phyloP scores from a whole-genome alignment of 2,888 invertebrate species.

The Chymomyza procnemis region DNA sequence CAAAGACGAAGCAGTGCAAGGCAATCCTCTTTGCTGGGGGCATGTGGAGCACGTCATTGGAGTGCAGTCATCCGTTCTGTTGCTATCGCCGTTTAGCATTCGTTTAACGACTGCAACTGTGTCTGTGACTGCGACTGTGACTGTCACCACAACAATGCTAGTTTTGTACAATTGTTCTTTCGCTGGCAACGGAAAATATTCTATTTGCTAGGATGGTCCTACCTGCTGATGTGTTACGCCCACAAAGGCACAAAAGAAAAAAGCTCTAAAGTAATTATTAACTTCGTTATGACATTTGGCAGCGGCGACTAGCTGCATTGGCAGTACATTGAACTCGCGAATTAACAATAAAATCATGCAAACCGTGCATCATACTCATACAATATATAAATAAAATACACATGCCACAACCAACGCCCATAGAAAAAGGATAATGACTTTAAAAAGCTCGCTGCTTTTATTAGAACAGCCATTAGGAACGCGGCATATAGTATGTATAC shows the following conservation, averaged over 20 bases:
- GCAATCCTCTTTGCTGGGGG: slow-evolving; percentile 55
- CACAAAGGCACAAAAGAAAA: neutral
- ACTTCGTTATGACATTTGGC: slow-evolving; percentile 42
- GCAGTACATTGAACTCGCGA: slow-evolving; percentile 65
- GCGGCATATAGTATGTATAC: too few relatives aligned
- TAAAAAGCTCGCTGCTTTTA: neutral
- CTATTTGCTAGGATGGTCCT: neutral
- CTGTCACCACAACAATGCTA: neutral
- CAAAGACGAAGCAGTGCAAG: slow-evolving; percentile 16
- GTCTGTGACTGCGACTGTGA: slow-evolving; percentile 15
- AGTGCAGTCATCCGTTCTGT: slow-evolving; percentile 31
- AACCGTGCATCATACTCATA: neutral
- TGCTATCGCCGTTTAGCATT: slow-evolving; percentile 60
- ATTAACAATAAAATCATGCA: slow-evolving; percentile 50
- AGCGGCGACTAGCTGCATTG: slow-evolving; percentile 10
- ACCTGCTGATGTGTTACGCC: neutral
- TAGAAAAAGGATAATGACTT: neutral
- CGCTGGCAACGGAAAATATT: neutral
- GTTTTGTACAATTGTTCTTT: neutral
- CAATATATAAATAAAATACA: neutral
- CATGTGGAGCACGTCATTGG: slow-evolving; percentile 58
- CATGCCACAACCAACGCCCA: neutral
- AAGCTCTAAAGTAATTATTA: slow-evolving; percentile 52
- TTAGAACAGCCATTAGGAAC: neutral
- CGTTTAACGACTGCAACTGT: slow-evolving; percentile 27